These are phyloP conservation scores for Araneus ventricosus DNA, from an alignment of 1,140 invertebrate species.

Conservation along the genomic window DNA sequence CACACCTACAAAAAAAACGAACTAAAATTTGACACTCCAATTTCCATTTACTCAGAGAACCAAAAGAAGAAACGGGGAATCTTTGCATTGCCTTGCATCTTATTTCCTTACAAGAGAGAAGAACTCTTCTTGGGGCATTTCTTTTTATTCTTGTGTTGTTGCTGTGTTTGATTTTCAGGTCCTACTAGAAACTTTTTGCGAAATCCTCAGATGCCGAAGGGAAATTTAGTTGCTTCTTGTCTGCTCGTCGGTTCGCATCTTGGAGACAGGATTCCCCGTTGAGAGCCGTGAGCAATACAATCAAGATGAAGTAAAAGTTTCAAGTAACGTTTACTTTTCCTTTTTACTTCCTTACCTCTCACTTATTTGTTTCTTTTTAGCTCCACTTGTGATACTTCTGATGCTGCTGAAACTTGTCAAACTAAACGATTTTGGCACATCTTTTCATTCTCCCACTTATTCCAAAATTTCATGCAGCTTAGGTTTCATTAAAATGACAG, in stretches of 20 bases:
- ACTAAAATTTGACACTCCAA: slow-evolving; percentile 26
- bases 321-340: not conserved
- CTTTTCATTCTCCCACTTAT: not conserved
- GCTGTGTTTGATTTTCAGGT: not conserved
- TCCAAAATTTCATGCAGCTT: not conserved
- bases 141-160: not conserved
- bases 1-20: not conserved
- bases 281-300: slow-evolving; percentile 16
- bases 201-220: slow-evolving; percentile 5
- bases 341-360: not conserved
- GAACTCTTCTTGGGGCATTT: not conserved
- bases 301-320: not conserved
- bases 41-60: slow-evolving; percentile 35
- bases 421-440: not conserved
- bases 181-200: slow-evolving; percentile 10
- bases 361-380: not conserved
- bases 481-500: not conserved
- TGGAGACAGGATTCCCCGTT: slow-evolving; percentile 15
- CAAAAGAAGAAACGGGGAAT: not conserved
- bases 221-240: slow-evolving; percentile 39
- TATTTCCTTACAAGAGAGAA: slow-evolving; percentile 26
- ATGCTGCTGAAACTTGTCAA: not conserved
- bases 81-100: slow-evolving; percentile 19
- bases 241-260: not conserved
- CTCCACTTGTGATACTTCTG: not conserved